Evolutionary conservation across 2,888 invertebrate species (phyloP).

Genomic region (Folsomia manolachei): DNA sequence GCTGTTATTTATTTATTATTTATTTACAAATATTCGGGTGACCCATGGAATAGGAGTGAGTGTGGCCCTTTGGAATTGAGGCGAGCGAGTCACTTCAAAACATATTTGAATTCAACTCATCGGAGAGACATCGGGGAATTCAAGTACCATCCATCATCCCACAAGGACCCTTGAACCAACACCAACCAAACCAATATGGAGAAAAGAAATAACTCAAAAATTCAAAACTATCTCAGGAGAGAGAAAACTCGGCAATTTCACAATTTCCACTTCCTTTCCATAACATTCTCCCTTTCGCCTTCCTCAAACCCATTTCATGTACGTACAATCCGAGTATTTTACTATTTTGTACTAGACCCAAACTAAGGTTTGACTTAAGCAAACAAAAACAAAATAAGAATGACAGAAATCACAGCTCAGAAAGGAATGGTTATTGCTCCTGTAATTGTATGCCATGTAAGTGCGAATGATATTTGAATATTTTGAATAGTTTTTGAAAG

Average conservation of each 20-base stretch:
- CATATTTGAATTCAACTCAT: background rate
- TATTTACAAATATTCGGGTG: background rate
- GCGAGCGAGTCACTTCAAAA: background rate
- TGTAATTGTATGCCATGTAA: constrained; percentile 3
- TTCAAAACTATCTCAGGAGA: background rate
- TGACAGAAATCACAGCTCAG: background rate
- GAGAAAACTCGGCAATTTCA: background rate
- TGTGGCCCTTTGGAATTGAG: background rate
- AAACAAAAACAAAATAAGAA: constrained; percentile 7
- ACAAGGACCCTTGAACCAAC: background rate
- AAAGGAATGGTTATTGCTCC: constrained; percentile 5
- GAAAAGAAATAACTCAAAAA: background rate
- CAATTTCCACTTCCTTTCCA: background rate
- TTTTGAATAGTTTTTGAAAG: background rate
- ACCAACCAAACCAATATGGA: background rate
- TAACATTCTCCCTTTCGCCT: no score
- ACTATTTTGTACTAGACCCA: no score
- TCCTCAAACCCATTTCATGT: no score
- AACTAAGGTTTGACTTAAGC: background rate
- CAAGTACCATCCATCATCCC: constrained; percentile 5
- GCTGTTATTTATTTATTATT: background rate
- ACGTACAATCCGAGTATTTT: no score
- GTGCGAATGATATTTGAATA: constrained; percentile 8
- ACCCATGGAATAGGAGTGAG: background rate
- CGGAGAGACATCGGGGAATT: background rate